phyloP scores from a whole-genome alignment of 1,140 invertebrate species.

The Anastatus disparis region DNA sequence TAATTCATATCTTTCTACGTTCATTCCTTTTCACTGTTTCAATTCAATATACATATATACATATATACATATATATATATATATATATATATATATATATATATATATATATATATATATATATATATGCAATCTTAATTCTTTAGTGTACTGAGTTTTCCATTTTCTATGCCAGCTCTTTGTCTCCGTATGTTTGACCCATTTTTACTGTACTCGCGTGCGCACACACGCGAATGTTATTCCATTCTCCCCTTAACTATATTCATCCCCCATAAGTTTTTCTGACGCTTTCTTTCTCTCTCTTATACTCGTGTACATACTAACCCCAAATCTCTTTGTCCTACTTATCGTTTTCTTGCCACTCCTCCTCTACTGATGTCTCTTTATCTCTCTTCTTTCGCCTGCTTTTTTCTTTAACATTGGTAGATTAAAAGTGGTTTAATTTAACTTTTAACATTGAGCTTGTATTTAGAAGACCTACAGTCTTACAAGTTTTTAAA shows the following conservation, averaged over 20 bases:
- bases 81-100: no score
- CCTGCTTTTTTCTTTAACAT: background rate
- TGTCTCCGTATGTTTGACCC: constrained; percentile 14
- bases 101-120: no score
- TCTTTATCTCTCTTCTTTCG: no score
- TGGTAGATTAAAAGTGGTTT: constrained; percentile 16
- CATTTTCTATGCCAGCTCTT: background rate
- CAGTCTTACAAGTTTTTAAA: background rate
- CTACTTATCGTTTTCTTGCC: constrained; percentile 20
- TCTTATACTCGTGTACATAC: background rate
- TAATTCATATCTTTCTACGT: constrained; percentile 23
- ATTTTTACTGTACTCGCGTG: constrained; percentile 8
- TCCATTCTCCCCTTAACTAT: constrained; percentile 12
- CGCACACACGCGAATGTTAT: background rate
- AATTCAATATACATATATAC: no score
- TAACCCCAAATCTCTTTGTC: constrained; percentile 27
- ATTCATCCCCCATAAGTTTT: constrained; percentile 11
- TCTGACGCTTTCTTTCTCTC: no score
- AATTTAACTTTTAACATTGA: constrained; percentile 13
- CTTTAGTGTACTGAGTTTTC: no score
- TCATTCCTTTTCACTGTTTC: no score
- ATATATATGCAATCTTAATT: no score
- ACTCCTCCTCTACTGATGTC: no score
- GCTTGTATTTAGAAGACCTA: background rate
- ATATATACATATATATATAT: no score